A percentile compares a stretch with the other conserved stretches of the same genome.
Conservation (phyloP, 2,113 vertebrate species). For the Chaetodon auriga region DNA sequence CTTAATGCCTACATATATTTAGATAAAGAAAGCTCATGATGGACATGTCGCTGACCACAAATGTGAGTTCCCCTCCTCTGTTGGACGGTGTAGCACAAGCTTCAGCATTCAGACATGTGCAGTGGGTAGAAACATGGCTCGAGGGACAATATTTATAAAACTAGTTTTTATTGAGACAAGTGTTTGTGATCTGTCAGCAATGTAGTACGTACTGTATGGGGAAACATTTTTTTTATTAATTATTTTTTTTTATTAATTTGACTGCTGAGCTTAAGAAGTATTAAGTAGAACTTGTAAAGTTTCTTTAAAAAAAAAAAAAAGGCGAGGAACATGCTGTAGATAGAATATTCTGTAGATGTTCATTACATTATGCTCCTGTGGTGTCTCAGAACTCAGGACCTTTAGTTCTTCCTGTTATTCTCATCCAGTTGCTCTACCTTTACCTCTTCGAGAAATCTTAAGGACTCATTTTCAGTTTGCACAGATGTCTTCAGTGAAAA, state of each 20-base stretch:
- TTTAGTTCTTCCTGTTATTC: background rate
- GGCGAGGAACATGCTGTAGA: background rate
- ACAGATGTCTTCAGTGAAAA: background rate
- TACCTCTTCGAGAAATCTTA: background rate
- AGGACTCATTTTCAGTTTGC: background rate
- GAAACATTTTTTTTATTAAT: background rate
- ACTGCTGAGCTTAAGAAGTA: slow-evolving; percentile 4
- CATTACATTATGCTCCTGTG: background rate
- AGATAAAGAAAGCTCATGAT: slow-evolving; percentile 1
- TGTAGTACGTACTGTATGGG: background rate
- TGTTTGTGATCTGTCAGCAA: slow-evolving; percentile 13
- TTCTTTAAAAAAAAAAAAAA: background rate
- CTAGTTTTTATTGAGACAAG: background rate
- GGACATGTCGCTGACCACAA: slow-evolving; percentile 21
- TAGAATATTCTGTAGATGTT: background rate
- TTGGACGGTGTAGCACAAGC: slow-evolving; percentile 18
- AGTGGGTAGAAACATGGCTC: background rate
- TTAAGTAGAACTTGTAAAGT: background rate
- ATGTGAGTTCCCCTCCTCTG: slow-evolving; percentile 10
- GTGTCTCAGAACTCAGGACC: background rate
- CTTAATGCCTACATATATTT: slow-evolving; percentile 8
- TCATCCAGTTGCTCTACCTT: background rate
- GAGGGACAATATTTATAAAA: slow-evolving; percentile 17
- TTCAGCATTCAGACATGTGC: slow-evolving; percentile 27
- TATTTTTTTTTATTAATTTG: too few relatives aligned